These are phyloP conservation scores for Diadema setosum DNA, from an alignment of 35 echinoderm and acorn worm species.

Conservation along the genomic window DNA sequence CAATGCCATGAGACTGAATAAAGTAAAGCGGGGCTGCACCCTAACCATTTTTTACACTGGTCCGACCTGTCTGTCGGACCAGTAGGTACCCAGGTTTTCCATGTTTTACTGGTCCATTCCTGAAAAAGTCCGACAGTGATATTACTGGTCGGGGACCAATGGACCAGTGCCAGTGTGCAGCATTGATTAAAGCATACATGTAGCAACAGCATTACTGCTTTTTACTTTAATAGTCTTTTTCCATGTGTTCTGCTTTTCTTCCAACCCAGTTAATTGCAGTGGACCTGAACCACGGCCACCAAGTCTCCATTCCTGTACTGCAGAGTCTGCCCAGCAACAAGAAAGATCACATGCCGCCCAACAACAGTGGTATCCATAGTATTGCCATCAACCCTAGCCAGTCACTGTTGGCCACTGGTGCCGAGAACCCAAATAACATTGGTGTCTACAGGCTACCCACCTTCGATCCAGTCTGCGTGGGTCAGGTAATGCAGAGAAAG, in stretches of 20 bases:
- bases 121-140: too few relatives aligned
- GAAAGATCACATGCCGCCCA: background rate
- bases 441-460: constrained; percentile 77
- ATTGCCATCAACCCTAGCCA: constrained; percentile 85
- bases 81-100: too few relatives aligned
- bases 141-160: too few relatives aligned
- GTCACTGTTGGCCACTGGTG: constrained; percentile 76
- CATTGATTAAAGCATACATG: too few relatives aligned
- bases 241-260: background rate
- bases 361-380: constrained; percentile 82
- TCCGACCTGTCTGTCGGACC: too few relatives aligned
- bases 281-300: constrained; percentile 38
- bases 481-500: too few relatives aligned
- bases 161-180: too few relatives aligned
- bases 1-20: too few relatives aligned
- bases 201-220: too few relatives aligned
- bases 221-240: background rate
- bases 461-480: constrained; percentile 91
- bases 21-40: too few relatives aligned
- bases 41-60: too few relatives aligned
- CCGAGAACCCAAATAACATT: constrained; percentile 81
- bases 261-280: constrained; percentile 62
- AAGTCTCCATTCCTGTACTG: constrained; percentile 63
- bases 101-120: too few relatives aligned
- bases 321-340: background rate